Evolutionary conservation across 2,113 vertebrate species (phyloP).

Genomic region (Alouatta palliata): DNA sequence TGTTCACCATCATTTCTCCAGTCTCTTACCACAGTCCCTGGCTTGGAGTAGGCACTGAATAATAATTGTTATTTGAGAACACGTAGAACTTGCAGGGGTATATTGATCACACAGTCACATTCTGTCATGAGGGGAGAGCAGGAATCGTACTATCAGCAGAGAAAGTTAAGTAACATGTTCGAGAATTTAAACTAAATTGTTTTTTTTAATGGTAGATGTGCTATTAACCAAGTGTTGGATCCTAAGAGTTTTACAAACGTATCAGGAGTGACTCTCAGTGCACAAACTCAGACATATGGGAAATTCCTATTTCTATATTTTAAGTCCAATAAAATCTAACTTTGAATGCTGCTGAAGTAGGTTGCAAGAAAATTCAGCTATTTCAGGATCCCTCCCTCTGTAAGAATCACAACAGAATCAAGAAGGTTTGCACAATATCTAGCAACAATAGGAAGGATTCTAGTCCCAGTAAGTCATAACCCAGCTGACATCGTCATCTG

Average conservation of each 20-base stretch:
- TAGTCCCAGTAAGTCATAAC: neutral
- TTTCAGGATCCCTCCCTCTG: neutral
- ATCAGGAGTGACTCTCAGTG: neutral
- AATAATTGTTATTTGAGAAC: neutral
- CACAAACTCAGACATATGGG: neutral
- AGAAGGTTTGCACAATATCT: neutral
- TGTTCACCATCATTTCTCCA: neutral
- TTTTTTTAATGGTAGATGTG: neutral
- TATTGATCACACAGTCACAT: neutral
- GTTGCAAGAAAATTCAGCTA: neutral
- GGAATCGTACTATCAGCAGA: neutral
- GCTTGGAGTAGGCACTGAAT: neutral
- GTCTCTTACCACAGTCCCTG: neutral
- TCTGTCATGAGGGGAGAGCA: neutral
- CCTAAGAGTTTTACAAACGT: neutral
- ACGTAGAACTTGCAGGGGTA: neutral
- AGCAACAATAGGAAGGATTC: neutral
- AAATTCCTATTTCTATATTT: neutral
- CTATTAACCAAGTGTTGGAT: neutral
- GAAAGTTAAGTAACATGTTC: neutral
- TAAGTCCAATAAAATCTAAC: neutral
- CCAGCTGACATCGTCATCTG: neutral
- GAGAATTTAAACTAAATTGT: neutral
- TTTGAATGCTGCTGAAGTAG: neutral
- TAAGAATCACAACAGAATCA: neutral